Base-by-base conservation (phyloP, 92 coral and sea anemone species). In the Meandrina meandrites region DNA sequence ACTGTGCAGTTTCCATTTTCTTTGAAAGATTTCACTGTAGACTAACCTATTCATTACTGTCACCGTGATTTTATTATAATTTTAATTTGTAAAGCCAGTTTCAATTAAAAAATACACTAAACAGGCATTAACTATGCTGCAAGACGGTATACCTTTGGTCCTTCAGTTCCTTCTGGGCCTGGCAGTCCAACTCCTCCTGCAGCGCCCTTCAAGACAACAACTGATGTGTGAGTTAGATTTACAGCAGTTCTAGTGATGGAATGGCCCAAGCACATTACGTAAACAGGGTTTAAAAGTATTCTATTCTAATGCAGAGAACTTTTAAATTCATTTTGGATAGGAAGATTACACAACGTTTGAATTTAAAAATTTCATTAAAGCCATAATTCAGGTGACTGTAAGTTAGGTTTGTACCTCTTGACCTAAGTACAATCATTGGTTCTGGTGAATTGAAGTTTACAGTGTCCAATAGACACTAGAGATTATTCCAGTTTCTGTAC, bases 91-190 rank as follows among this genome's bases (percentile, higher is more conserved):
- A 40, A 40, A 40, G 45, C 2, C 45, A 40, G n/a, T n/a, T n/a
- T n/a, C n/a, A 40, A 40, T 40, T 2, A 6, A 48, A 48, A 48
- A 48, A 48, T 48, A 48, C 53, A 48, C 53, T 48, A 48, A 4
- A 66, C 35, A 66, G 14, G 35, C 34, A 66, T 4, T 21, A 57
- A 4, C 7, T 53, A 17, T 57, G 10, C 71, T 27, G 18, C 30
- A 27, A 0, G 3, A 12, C 27, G 8, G 57, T 83, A 71, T 37
- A 94, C 98, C 95, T 94, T 94, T 47, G 93, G 89, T 60, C 98
- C 98, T 85, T 94, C 98, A 28, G 79, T 47, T 28, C 98, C 98
- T 53, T 94, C 98, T 8, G 86, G 66, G 17, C 98, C 98, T 36
- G 92, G 91, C 19, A 89, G 75, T 22, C 98, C 98, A 24, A 91